Percentiles rank a stretch among this genome's conserved stretches.
phyloP scores from a whole-genome alignment of 2,113 vertebrate species.

The Oriolus oriolus region DNA sequence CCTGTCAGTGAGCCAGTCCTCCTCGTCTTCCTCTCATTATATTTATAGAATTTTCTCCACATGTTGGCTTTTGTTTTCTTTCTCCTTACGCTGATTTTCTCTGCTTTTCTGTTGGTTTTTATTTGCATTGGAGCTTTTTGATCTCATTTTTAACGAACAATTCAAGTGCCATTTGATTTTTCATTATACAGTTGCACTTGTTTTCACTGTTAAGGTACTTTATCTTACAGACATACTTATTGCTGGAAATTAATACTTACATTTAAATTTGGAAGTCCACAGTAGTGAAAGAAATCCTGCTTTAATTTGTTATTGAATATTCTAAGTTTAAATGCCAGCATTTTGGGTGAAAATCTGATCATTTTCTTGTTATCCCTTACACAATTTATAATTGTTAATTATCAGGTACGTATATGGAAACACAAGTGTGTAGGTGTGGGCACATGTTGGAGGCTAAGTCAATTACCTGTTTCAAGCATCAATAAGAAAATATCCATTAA shows the following conservation, averaged over 20 bases:
- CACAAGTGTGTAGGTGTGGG: background rate
- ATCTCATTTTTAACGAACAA: background rate
- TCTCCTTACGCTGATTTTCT: background rate
- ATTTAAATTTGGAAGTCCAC: background rate
- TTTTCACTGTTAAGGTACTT: background rate
- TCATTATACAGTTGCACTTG: background rate
- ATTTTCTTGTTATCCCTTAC: background rate
- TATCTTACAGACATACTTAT: background rate
- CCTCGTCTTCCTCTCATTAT: background rate
- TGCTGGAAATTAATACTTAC: background rate
- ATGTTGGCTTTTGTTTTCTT: background rate
- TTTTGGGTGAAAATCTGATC: background rate
- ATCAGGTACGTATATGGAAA: accelerated
- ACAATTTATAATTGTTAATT: background rate
- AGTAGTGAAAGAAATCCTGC: background rate
- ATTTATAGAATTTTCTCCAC: background rate
- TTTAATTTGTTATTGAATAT: background rate
- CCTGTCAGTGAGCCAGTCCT: background rate
- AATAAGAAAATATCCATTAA: conserved; percentile 1
- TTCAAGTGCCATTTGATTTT: background rate
- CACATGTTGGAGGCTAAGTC: background rate
- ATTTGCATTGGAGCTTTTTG: background rate
- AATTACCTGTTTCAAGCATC: background rate
- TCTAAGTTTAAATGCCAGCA: background rate
- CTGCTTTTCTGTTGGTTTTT: background rate